Evolutionary conservation across 1,140 invertebrate species (phyloP).

Genomic region (Ostrea denselamellosa): DNA sequence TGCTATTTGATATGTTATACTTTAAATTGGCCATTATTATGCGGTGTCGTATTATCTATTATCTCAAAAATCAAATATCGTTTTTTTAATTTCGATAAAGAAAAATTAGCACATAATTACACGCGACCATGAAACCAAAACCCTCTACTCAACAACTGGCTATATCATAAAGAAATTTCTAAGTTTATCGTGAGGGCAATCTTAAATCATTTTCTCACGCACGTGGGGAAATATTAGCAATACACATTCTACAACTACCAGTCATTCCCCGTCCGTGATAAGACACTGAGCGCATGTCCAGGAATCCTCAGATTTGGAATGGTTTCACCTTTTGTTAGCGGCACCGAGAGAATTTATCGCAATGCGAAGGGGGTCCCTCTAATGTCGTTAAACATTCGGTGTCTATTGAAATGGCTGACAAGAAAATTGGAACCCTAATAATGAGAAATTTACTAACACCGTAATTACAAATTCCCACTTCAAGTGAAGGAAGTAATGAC

Average conservation of each 20-base stretch:
- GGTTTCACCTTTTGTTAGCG: constrained; percentile 4
- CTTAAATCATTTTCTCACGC: constrained; percentile 39
- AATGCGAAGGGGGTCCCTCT: constrained; percentile 7
- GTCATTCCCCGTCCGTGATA: not conserved
- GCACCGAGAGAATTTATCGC: not conserved
- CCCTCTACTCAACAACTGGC: not conserved
- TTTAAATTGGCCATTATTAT: constrained; percentile 19
- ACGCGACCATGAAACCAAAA: constrained; percentile 10
- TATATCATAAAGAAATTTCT: not conserved
- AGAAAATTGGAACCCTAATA: constrained; percentile 5
- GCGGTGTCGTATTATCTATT: constrained; percentile 7
- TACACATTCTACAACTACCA: constrained; percentile 21
- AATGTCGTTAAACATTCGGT: constrained; percentile 18
- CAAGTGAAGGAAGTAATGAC: not conserved
- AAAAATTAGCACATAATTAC: constrained; percentile 31
- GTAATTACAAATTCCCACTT: not conserved
- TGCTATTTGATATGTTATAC: not conserved
- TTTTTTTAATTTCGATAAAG: constrained; percentile 5
- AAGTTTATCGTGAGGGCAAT: constrained; percentile 13
- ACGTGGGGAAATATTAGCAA: constrained; percentile 35
- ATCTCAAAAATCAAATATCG: constrained; percentile 35
- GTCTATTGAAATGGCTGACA: constrained; percentile 22
- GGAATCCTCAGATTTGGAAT: not conserved
- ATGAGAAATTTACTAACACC: constrained; percentile 2
- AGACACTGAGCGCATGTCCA: not conserved